phyloP scores from a whole-genome alignment of 1,140 invertebrate species.

The Procambarus virginalis region DNA sequence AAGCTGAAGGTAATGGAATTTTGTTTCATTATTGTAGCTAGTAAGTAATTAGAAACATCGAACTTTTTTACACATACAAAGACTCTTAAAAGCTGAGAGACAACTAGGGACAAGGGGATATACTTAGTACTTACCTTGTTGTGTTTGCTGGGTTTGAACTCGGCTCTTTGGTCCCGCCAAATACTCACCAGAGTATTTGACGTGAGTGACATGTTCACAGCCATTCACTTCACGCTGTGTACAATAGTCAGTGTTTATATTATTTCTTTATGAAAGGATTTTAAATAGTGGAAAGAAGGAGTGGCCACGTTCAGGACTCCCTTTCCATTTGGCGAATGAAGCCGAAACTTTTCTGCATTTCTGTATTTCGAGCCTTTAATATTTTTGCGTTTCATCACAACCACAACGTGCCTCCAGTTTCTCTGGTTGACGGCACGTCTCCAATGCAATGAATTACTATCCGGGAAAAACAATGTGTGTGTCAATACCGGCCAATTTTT shows the following conservation, averaged over 20 bases:
- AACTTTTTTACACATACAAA: too few relatives aligned
- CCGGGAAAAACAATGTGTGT: background rate
- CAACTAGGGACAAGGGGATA: too few relatives aligned
- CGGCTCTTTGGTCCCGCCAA: background rate
- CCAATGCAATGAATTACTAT: background rate
- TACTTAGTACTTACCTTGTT: too few relatives aligned
- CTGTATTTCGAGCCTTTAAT: background rate
- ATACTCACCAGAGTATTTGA: background rate
- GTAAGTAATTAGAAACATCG: too few relatives aligned
- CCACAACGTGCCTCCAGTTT: background rate
- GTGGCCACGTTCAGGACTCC: background rate
- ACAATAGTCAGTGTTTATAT: background rate
- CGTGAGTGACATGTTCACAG: background rate
- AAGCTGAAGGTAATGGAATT: too few relatives aligned
- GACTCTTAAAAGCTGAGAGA: too few relatives aligned
- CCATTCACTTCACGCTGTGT: background rate
- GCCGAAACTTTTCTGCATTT: background rate
- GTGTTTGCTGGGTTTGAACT: too few relatives aligned
- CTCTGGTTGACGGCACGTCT: background rate
- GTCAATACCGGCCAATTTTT: background rate
- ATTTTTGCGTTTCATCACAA: background rate
- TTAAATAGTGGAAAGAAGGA: background rate
- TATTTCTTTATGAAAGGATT: background rate
- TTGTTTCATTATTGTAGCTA: too few relatives aligned
- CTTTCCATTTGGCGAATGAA: background rate